A percentile compares a stretch with the other conserved stretches of the same genome.
phyloP scores from a whole-genome alignment of 2,888 invertebrate species.

The Agrilus mali region DNA sequence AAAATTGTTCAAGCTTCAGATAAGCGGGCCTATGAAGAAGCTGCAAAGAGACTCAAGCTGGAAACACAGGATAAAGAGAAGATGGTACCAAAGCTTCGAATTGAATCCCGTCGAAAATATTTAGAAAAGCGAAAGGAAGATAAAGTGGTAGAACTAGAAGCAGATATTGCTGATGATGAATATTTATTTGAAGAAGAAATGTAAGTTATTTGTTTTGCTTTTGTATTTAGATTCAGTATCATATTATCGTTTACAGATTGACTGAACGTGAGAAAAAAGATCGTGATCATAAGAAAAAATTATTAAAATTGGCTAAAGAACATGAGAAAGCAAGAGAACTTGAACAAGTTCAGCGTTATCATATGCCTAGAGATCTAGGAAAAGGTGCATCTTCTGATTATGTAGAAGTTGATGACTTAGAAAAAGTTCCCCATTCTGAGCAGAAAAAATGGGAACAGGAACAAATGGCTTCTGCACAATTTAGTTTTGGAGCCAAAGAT shows the following conservation, averaged over 20 bases:
- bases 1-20: conserved; percentile 60
- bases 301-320: conserved; percentile 83
- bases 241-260: conserved; percentile 43
- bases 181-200: conserved; percentile 81
- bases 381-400: conserved; percentile 61
- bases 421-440: conserved; percentile 71
- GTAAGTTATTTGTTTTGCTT: conserved; percentile 40
- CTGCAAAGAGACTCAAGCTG: conserved; percentile 77
- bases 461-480: conserved; percentile 84
- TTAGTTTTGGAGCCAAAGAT: conserved; percentile 89
- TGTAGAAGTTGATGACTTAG: conserved; percentile 75
- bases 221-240: background rate
- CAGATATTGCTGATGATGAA: conserved; percentile 91
- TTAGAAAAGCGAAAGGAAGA: conserved; percentile 93
- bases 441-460: conserved; percentile 97
- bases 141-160: conserved; percentile 89
- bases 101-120: conserved; percentile 88
- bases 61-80: conserved; percentile 78
- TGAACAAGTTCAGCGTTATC: conserved; percentile 86
- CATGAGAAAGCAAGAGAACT: conserved; percentile 90
- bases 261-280: conserved; percentile 77
- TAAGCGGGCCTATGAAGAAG: conserved; percentile 69
- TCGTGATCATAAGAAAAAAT: conserved; percentile 78
- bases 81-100: conserved; percentile 74
- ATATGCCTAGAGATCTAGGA: conserved; percentile 83